Evolutionary conservation across 2,113 vertebrate species (phyloP).

Genomic region (Tinamus guttatus): DNA sequence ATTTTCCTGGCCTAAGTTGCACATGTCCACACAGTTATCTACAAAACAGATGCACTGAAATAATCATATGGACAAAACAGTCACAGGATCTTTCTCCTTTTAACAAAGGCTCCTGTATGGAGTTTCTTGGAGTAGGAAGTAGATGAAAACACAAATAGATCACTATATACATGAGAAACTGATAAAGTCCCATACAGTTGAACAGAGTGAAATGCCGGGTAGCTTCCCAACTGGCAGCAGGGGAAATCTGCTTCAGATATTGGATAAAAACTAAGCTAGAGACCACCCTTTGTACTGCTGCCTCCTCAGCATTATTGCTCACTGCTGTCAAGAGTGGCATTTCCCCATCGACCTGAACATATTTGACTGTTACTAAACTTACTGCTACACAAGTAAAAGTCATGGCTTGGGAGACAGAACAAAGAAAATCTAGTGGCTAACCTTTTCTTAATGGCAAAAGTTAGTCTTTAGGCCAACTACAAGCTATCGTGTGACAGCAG

Average conservation of each 20-base stretch:
- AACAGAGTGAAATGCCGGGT: not conserved
- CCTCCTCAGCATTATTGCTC: not conserved
- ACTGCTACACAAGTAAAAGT: not conserved
- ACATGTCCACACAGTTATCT: accelerated
- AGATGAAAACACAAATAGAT: not conserved
- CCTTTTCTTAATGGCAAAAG: not conserved
- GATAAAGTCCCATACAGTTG: accelerated
- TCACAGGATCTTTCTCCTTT: not conserved
- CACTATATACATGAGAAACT: not conserved
- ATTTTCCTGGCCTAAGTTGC: not conserved
- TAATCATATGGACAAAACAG: accelerated
- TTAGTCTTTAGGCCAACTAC: accelerated
- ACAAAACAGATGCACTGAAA: not conserved
- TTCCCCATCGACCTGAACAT: not conserved
- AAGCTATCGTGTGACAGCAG: not conserved
- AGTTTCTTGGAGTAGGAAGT: not conserved
- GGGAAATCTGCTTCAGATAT: not conserved
- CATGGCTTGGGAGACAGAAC: not conserved
- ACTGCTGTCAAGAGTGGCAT: not conserved
- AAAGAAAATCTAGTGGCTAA: not conserved
- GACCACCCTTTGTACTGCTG: not conserved
- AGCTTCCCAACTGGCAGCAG: not conserved
- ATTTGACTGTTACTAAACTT: not conserved
- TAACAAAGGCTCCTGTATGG: not conserved
- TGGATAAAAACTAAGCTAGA: not conserved